Percentiles rank a stretch among this genome's conserved stretches.
phyloP scores from a whole-genome alignment of 1,140 invertebrate species.

The Condylostylus longicornis region DNA sequence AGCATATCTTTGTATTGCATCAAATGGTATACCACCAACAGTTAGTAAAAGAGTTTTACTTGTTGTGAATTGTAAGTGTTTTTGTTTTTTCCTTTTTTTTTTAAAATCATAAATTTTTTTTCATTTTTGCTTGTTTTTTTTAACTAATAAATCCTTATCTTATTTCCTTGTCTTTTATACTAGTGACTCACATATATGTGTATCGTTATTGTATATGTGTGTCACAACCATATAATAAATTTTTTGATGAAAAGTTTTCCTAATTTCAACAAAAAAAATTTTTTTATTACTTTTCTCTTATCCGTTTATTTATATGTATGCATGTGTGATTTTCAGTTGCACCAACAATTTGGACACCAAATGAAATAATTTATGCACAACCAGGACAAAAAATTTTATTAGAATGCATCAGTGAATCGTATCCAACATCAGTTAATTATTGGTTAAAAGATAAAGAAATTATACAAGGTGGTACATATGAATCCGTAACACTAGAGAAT shows the following conservation, averaged over 20 bases:
- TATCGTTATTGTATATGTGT: too few relatives aligned
- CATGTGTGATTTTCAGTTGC: conserved; percentile 37
- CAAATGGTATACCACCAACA: conserved; percentile 65
- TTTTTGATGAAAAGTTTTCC: not conserved
- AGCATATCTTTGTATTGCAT: conserved; percentile 37
- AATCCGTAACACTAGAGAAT: conserved; percentile 38
- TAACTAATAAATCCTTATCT: too few relatives aligned
- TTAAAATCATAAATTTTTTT: too few relatives aligned
- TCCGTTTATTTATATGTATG: too few relatives aligned
- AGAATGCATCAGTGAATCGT: conserved; percentile 40
- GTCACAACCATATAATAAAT: not conserved
- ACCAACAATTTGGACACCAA: conserved; percentile 40
- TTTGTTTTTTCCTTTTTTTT: too few relatives aligned
- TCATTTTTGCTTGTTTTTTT: not conserved
- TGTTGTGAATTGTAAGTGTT: conserved; percentile 63
- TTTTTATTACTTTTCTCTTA: not conserved
- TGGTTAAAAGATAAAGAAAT: conserved; percentile 34
- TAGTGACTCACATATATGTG: too few relatives aligned
- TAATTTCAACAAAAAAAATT: not conserved
- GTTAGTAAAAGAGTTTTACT: conserved; percentile 62
- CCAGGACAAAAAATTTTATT: conserved; percentile 39
- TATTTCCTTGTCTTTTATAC: not conserved
- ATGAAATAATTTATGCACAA: conserved; percentile 40
- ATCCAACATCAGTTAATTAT: conserved; percentile 41
- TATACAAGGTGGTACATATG: conserved; percentile 38